A percentile compares a stretch with the other conserved stretches of the same genome.
phyloP scores from a whole-genome alignment of 2,888 invertebrate genomes.

The Argyra leucocephala region DNA sequence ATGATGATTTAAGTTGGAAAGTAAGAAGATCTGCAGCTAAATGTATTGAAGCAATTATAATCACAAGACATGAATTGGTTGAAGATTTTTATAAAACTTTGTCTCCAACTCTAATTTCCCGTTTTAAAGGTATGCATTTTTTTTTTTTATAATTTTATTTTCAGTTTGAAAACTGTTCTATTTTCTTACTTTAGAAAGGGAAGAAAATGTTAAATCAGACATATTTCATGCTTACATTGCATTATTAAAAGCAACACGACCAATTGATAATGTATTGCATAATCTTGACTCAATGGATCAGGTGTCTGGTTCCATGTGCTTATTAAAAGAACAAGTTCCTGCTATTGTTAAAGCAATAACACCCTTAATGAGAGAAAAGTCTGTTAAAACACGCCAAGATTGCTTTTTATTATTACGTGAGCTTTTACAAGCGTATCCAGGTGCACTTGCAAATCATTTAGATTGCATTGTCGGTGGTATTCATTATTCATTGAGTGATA shows the following conservation, averaged over 20 bases:
- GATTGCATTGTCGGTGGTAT: constrained; percentile 80
- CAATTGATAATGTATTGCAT: constrained; percentile 53
- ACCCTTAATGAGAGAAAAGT: constrained; percentile 74
- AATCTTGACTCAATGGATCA: constrained; percentile 65
- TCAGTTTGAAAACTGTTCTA: constrained; percentile 5
- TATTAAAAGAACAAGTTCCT: constrained; percentile 55
- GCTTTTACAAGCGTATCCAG: constrained; percentile 78
- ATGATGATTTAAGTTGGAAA: constrained; percentile 99
- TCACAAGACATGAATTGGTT: constrained; percentile 83
- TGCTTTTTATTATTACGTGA: constrained; percentile 86
- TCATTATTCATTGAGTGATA: constrained; percentile 79
- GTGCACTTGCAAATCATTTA: constrained; percentile 76
- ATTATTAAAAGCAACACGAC: constrained; percentile 78
- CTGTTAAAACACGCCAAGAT: constrained; percentile 81
- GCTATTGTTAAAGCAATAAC: constrained; percentile 80
- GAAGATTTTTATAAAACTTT: constrained; percentile 79
- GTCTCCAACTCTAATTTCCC: constrained; percentile 80
- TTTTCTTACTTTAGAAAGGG: constrained; percentile 60
- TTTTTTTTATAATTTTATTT: constrained; percentile 4
- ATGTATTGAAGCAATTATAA: constrained; percentile 89
- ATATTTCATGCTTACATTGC: constrained; percentile 95
- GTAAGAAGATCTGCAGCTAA: constrained; percentile 93
- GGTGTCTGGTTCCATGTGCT: constrained; percentile 59
- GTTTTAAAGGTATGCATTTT: constrained; percentile 87
- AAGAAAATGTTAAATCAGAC: constrained; percentile 98